Evolutionary conservation across 2,113 vertebrate species (phyloP).

Genomic region (Athene cunicularia): DNA sequence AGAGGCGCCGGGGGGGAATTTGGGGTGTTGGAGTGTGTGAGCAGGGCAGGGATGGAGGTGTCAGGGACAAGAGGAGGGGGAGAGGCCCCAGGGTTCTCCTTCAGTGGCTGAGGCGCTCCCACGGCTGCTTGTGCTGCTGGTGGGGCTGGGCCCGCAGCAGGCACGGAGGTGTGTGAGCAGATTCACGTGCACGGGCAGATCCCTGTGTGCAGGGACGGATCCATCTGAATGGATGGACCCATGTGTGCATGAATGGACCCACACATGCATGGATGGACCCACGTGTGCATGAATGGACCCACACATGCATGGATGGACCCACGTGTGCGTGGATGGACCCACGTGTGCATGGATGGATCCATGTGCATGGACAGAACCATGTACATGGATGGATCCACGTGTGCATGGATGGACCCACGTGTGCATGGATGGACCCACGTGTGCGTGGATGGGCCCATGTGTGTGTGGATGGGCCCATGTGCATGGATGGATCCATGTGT

Average conservation of each 20-base stretch:
- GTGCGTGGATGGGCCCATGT: no score
- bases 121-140: neutral
- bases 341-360: neutral
- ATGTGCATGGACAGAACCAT: neutral
- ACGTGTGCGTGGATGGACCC: neutral
- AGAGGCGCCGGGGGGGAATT: neutral
- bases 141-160: no score
- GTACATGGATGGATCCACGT: no score
- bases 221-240: no score
- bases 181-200: no score
- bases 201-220: neutral
- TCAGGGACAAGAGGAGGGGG: neutral
- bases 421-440: neutral
- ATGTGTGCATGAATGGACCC: neutral
- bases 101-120: neutral
- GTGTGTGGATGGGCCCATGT: no score
- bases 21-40: neutral
- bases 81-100: neutral
- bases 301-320: neutral
- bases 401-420: rapidly evolving
- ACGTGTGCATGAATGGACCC: neutral
- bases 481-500: neutral
- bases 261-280: neutral
- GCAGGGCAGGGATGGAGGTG: neutral
- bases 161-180: no score